phyloP scores from a whole-genome alignment of 2,888 invertebrate species.

The Entomobrya proxima region DNA sequence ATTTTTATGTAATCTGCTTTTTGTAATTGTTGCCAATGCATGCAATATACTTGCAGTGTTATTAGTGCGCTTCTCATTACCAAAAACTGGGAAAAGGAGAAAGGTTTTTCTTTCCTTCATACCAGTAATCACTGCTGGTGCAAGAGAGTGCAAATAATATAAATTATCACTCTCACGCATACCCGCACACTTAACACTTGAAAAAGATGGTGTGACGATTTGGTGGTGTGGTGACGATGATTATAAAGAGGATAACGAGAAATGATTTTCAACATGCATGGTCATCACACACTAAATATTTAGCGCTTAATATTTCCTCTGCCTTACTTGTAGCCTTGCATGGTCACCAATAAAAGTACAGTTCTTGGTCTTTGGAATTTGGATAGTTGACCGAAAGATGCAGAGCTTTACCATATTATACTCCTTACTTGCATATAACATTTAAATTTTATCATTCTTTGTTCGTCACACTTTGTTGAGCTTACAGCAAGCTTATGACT shows the following conservation, averaged over 20 bases:
- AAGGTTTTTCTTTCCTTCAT: too few species aligned
- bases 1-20: constrained; percentile 18
- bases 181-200: too few species aligned
- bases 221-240: too few species aligned
- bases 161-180: too few species aligned
- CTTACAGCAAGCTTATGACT: too few species aligned
- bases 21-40: background rate
- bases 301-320: background rate
- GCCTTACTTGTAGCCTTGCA: constrained; percentile 12
- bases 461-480: constrained; percentile 11
- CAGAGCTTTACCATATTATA: background rate
- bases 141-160: too few species aligned
- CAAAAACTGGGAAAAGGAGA: background rate
- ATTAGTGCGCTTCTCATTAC: too few species aligned
- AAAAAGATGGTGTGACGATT: too few species aligned
- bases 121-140: too few species aligned
- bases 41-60: background rate
- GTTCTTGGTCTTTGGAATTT: constrained; percentile 17
- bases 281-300: constrained; percentile 17
- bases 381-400: constrained; percentile 21
- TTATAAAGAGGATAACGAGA: too few species aligned
- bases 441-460: background rate
- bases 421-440: background rate
- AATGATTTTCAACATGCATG: background rate
- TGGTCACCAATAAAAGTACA: constrained; percentile 26